Evolutionary conservation across 2,113 vertebrate species (phyloP).

Genomic region (Paradisaea rubra): DNA sequence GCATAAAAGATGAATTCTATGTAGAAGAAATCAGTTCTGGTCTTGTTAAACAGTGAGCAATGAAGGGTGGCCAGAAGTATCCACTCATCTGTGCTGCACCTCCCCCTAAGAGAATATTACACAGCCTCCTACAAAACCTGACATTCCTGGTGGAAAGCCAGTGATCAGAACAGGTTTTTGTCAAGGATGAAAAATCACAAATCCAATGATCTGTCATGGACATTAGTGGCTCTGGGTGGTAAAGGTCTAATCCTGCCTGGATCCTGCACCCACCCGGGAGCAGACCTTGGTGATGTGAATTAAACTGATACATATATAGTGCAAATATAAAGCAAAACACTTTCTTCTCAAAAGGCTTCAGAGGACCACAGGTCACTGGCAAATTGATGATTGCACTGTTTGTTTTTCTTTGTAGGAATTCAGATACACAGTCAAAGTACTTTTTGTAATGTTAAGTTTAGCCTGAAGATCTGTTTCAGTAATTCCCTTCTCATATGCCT

Average conservation of each 20-base stretch:
- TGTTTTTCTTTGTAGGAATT: not conserved
- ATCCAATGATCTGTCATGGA: not conserved
- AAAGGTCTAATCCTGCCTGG: not conserved
- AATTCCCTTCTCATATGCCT: not conserved
- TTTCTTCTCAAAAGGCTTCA: not conserved
- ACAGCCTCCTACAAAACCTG: not conserved
- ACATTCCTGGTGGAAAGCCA: not conserved
- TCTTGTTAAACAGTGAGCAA: not conserved
- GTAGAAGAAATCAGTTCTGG: not conserved
- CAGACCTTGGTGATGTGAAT: not conserved
- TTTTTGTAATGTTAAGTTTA: not conserved
- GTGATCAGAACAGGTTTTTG: not conserved
- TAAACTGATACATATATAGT: accelerated
- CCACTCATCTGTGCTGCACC: not conserved
- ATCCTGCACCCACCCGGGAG: not conserved
- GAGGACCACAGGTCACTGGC: not conserved
- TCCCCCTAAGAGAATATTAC: not conserved
- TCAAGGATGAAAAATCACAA: not conserved
- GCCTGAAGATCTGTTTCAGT: not conserved
- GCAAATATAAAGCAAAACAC: not conserved
- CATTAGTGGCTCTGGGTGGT: not conserved
- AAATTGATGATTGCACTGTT: not conserved
- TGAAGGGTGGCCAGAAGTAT: not conserved
- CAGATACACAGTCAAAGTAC: not conserved
- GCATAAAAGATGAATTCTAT: not conserved